Conservation (phyloP, 2,888 invertebrate species). For the Coleophora flavipennella region DNA sequence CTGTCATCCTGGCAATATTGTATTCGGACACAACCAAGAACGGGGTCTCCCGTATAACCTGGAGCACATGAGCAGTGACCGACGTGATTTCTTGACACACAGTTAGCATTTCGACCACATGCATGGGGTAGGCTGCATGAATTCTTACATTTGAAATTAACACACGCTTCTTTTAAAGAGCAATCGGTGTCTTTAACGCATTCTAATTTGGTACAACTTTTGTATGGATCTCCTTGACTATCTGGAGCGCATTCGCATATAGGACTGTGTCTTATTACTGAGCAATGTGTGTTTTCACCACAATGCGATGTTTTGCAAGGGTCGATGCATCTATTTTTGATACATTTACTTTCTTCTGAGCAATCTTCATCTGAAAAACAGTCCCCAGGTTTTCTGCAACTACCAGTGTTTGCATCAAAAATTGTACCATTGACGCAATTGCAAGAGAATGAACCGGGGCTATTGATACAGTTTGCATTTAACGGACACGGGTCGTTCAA, state of each 20-base stretch:
- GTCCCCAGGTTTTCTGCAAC: constrained; percentile 87
- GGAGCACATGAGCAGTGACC: constrained; percentile 87
- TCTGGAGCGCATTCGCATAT: constrained; percentile 83
- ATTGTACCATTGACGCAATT: constrained; percentile 84
- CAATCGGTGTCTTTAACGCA: constrained; percentile 87
- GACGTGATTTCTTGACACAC: constrained; percentile 82
- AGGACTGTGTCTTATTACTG: constrained; percentile 78
- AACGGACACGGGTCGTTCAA: constrained; percentile 82
- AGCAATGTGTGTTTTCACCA: constrained; percentile 83
- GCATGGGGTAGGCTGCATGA: constrained; percentile 86
- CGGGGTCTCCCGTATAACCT: constrained; percentile 89
- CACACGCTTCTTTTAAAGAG: constrained; percentile 78
- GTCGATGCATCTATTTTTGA: constrained; percentile 82
- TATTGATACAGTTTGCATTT: constrained; percentile 84
- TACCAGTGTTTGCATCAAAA: constrained; percentile 80
- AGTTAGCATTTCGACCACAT: constrained; percentile 86
- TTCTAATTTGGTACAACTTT: constrained; percentile 81
- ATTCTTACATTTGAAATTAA: constrained; percentile 84
- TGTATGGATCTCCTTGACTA: constrained; percentile 82
- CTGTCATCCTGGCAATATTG: constrained; percentile 86
- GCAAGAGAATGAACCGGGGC: constrained; percentile 84
- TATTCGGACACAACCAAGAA: constrained; percentile 85
- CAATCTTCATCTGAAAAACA: constrained; percentile 87
- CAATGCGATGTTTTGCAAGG: constrained; percentile 82
- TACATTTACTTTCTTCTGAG: constrained; percentile 82